Evolutionary conservation across 2,797 vertebrate genomes (phyloP).

Genomic region (Gymnothorax javanicus): DNA sequence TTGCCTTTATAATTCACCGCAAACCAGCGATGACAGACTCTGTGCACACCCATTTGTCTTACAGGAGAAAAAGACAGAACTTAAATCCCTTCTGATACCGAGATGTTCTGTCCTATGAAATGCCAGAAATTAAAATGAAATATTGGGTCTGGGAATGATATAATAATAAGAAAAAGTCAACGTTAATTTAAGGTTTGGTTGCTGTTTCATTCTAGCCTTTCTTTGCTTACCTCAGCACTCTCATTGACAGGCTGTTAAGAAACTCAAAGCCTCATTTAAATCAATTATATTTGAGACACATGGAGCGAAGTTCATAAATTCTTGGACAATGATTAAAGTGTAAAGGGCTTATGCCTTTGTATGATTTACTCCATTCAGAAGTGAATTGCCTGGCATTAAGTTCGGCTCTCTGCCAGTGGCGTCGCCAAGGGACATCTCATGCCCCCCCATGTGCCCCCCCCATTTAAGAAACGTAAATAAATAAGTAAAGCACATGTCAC

Average conservation of each 20-base stretch:
- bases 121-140: neutral
- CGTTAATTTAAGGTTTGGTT: neutral
- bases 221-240: neutral
- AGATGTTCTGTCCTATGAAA: neutral
- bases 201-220: neutral
- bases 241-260: neutral
- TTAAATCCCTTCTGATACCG: neutral
- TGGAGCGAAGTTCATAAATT: neutral
- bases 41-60: neutral
- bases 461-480: too few species aligned
- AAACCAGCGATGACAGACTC: neutral
- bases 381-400: too few species aligned
- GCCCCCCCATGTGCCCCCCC: too few species aligned
- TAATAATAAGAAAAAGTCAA: neutral
- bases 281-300: neutral
- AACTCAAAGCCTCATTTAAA: neutral
- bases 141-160: neutral
- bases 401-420: too few species aligned
- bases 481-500: too few species aligned
- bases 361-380: too few species aligned
- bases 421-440: too few species aligned
- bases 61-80: neutral
- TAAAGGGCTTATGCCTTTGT: too few species aligned
- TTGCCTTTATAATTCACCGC: neutral
- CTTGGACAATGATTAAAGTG: too few species aligned